phyloP scores from a whole-genome alignment of 1,140 invertebrate species.

The Sycophila sp. region DNA sequence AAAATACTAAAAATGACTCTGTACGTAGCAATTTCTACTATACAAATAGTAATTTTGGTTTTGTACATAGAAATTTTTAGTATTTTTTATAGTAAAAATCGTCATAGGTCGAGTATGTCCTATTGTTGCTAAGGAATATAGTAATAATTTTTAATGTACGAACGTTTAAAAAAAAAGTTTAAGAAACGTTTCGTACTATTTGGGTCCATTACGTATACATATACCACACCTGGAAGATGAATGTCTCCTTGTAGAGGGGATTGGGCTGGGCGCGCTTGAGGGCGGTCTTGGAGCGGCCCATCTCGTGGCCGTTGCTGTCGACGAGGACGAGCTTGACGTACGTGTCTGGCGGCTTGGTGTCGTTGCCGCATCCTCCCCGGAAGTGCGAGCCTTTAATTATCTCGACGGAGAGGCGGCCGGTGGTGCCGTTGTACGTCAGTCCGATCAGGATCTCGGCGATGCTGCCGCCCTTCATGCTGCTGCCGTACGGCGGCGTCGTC shows the following conservation, averaged over 20 bases:
- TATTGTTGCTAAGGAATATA: no score
- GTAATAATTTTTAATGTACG: no score
- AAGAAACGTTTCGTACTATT: no score
- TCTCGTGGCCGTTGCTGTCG: constrained; percentile 91
- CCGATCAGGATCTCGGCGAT: constrained; percentile 90
- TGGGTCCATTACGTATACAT: no score
- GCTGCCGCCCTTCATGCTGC: constrained; percentile 78
- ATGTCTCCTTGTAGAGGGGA: constrained; percentile 95
- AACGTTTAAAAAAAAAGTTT: no score
- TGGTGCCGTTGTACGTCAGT: constrained; percentile 91
- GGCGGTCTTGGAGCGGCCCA: constrained; percentile 90
- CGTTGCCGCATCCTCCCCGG: constrained; percentile 72
- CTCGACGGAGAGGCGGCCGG: constrained; percentile 91
- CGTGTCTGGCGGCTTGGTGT: constrained; percentile 84
- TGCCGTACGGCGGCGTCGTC: constrained; percentile 66
- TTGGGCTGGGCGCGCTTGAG: constrained; percentile 91
- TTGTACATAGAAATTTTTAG: no score
- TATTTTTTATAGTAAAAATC: no score
- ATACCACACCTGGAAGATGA: constrained; percentile 95
- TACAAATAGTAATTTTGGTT: no score
- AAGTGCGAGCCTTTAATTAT: constrained; percentile 95
- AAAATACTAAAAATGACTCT: no score
- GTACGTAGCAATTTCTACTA: no score
- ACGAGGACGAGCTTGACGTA: constrained; percentile 92
- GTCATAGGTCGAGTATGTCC: no score